Evolutionary conservation across 2,888 invertebrate species (phyloP), one percentile per base, ranked within the genome.

Genomic region (Caenorhabditis panamensis): DNA sequence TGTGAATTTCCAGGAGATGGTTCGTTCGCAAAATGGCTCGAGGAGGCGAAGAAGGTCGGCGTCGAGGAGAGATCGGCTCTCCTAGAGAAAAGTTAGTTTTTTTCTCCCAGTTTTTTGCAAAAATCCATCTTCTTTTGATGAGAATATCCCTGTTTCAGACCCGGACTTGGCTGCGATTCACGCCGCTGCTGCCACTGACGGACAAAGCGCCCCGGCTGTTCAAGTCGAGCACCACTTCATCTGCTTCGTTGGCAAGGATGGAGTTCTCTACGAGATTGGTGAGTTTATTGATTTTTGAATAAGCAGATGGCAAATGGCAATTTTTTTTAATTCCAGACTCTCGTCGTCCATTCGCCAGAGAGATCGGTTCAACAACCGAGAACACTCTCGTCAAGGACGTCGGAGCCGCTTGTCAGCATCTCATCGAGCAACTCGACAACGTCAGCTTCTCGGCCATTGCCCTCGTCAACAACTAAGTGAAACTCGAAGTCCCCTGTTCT

Each of bases 211-310:
- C 24, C 73, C 78, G 41, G n/a, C 61, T 1, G 81, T 78, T 13
- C 76, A 82, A 8, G 89, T 90, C 24, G 83, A 88, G 28, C 86
- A 90, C 54, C 90, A 90, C 71, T 90, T 90, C 79, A 89, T 90
- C 67, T 83, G 85, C 49, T 89, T 84, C 76, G 85, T 88, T 22
- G 83, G 81, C 62, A 75, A 80, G 36, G 78, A 87, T 24, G 90
- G 88, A 20, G 79, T 63, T 6, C 85, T 90, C 16, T 89, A 85
- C 59, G 89, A 90, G 71, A 83, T 89, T 41, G 90, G 89, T 89
- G 44, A 16, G 37, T 26, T 20, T 31, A 18, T 49, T 26, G n/a
- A 44, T 1, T 8, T 22, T 26, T 22, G 22, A 49, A 8, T 5
- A 8, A 36, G 36, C 8, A 31, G 16, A n/a, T 4, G 18, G n/a